Conservation (phyloP, 2,113 vertebrate species). For the Semnopithecus entellus region DNA sequence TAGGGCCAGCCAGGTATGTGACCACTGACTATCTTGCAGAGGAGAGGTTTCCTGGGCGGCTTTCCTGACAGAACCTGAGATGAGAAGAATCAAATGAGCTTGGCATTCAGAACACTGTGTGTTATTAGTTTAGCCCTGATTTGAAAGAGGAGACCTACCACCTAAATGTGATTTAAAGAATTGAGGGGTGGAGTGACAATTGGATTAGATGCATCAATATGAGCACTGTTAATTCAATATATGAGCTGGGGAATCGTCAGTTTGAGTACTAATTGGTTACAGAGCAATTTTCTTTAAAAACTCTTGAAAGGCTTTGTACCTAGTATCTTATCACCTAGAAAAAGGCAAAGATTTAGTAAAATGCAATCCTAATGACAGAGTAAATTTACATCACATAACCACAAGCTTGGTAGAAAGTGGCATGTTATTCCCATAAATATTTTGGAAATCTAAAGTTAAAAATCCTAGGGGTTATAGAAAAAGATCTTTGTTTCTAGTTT, state of each 20-base stretch:
- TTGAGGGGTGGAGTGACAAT: constrained; percentile 18
- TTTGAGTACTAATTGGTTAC: not conserved
- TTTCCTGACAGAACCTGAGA: constrained; percentile 67
- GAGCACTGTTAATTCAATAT: constrained; percentile 52
- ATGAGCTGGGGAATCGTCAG: not conserved
- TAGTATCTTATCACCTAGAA: constrained; percentile 1
- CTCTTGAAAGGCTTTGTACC: constrained; percentile 35
- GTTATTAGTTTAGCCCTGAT: not conserved
- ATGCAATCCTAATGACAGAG: not conserved
- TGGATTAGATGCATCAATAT: not conserved
- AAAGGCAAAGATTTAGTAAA: not conserved
- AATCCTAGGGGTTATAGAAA: not conserved
- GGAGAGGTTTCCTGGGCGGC: constrained; percentile 66
- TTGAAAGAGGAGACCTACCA: not conserved
- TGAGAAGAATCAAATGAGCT: constrained; percentile 25
- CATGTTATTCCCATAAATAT: not conserved
- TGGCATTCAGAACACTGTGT: constrained; percentile 2
- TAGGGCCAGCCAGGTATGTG: constrained; percentile 50
- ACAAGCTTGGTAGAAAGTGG: not conserved
- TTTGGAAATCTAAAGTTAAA: not conserved
- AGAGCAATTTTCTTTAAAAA: constrained; percentile 11
- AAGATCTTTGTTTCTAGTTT: not conserved
- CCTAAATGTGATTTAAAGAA: constrained; percentile 19
- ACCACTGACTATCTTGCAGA: constrained; percentile 70
- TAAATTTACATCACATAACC: not conserved